Conservation (phyloP, 2,888 invertebrate species). For the Icerya purchasi region DNA sequence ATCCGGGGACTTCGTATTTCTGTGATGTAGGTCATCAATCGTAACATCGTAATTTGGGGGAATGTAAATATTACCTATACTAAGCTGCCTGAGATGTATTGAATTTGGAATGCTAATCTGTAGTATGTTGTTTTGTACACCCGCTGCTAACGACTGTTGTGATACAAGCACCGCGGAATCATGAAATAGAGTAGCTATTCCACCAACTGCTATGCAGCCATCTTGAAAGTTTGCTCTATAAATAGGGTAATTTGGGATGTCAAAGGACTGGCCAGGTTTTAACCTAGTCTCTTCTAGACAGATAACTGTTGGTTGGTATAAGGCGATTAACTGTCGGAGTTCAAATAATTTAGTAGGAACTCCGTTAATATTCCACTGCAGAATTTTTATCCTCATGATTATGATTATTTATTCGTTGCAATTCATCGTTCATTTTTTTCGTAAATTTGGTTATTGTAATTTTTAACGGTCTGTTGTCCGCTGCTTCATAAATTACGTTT, state of each 20-base stretch:
- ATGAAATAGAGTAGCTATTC: not conserved
- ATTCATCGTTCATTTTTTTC: not conserved
- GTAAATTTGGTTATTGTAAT: not conserved
- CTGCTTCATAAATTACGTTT: not conserved
- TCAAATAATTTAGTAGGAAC: not conserved
- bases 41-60: not conserved
- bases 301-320: not conserved
- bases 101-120: not conserved
- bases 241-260: not conserved
- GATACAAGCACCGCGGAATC: not conserved
- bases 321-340: not conserved
- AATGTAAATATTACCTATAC: not conserved
- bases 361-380: not conserved
- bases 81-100: not conserved
- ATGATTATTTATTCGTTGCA: not conserved
- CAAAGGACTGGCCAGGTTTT: not conserved
- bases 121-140: not conserved
- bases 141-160: not conserved
- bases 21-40: not conserved
- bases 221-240: not conserved
- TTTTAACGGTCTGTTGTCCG: not conserved
- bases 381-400: not conserved
- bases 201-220: not conserved
- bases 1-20: not conserved
- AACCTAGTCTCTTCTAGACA: not conserved